A percentile compares a stretch with the other conserved stretches of the same genome.
These are phyloP conservation scores for Mycetomoellerius zeteki DNA, from an alignment of 1,140 invertebrate species.

Conservation along the genomic window DNA sequence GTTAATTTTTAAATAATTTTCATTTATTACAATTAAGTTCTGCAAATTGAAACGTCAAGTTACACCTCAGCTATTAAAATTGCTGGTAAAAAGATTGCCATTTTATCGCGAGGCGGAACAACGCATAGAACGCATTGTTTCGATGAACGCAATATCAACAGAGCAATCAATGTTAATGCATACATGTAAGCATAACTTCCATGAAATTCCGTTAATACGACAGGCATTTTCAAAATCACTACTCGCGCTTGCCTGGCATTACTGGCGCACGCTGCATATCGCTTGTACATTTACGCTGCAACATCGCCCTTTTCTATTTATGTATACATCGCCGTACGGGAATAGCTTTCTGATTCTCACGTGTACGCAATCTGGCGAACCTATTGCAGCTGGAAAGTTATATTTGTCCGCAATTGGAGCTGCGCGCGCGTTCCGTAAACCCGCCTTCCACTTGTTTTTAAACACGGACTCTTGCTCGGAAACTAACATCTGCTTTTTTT, in stretches of 20 bases:
- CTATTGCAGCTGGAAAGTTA: slow-evolving; percentile 63
- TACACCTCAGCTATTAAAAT: not conserved
- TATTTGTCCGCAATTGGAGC: slow-evolving; percentile 58
- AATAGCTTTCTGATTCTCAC: slow-evolving; percentile 63
- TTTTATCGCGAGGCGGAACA: not conserved
- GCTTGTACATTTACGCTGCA: slow-evolving; percentile 33
- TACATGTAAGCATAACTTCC: slow-evolving; percentile 14
- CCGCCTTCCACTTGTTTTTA: slow-evolving; percentile 33
- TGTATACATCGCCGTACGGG: slow-evolving; percentile 44
- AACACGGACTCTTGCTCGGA: slow-evolving; percentile 22
- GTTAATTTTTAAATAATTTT: too few relatives aligned
- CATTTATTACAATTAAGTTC: not conserved
- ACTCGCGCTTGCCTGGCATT: slow-evolving; percentile 20
- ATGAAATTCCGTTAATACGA: slow-evolving; percentile 44
- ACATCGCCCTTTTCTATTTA: slow-evolving; percentile 57
- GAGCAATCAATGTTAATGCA: slow-evolving; percentile 16
- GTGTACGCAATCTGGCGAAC: slow-evolving; percentile 62
- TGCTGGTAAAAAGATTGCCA: not conserved
- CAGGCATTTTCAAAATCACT: slow-evolving; percentile 57
- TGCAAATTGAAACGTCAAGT: not conserved
- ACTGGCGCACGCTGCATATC: slow-evolving; percentile 32
- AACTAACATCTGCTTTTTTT: slow-evolving; percentile 23
- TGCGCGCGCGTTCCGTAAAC: slow-evolving; percentile 18
- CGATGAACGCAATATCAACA: slow-evolving; percentile 22
- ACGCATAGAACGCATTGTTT: not conserved